Evolutionary conservation across 2,888 invertebrate species (phyloP).

Genomic region (Zonitis immaculata): DNA sequence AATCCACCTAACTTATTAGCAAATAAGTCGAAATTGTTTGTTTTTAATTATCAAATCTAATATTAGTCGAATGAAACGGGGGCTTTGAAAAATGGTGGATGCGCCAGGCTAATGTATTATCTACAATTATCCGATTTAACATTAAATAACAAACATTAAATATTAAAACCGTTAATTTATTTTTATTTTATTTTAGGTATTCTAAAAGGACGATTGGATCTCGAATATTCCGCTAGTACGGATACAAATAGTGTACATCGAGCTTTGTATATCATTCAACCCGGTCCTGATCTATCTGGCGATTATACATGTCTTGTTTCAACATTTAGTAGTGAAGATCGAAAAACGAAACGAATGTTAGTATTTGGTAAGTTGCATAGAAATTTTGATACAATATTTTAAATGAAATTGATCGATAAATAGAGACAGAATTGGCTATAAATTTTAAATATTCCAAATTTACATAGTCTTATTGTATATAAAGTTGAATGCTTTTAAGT

Average conservation of each 20-base stretch:
- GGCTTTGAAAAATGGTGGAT: neutral
- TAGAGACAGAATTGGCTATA: too few species aligned
- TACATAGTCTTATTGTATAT: neutral
- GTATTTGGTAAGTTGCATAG: conserved; percentile 59
- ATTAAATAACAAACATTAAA: too few species aligned
- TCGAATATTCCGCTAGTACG: conserved; percentile 47
- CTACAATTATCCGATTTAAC: too few species aligned
- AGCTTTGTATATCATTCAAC: conserved; percentile 62
- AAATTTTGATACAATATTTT: too few species aligned
- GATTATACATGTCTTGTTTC: conserved; percentile 68
- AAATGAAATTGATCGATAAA: neutral
- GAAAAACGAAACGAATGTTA: conserved; percentile 59
- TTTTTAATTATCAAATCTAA: too few species aligned
- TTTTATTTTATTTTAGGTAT: conserved; percentile 35
- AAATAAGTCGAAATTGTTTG: too few species aligned
- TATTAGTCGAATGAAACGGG: neutral
- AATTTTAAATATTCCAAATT: neutral
- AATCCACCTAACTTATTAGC: too few species aligned
- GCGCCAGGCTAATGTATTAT: neutral
- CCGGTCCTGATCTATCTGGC: conserved; percentile 63
- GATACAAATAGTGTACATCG: conserved; percentile 57
- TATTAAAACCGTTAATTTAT: too few species aligned
- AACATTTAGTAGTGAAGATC: conserved; percentile 61
- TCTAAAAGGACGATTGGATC: conserved; percentile 44
- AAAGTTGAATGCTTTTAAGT: neutral